Evolutionary conservation across 1,140 invertebrate species (phyloP), one percentile per base, ranked within the genome.

Genomic region (Papilio glaucus): DNA sequence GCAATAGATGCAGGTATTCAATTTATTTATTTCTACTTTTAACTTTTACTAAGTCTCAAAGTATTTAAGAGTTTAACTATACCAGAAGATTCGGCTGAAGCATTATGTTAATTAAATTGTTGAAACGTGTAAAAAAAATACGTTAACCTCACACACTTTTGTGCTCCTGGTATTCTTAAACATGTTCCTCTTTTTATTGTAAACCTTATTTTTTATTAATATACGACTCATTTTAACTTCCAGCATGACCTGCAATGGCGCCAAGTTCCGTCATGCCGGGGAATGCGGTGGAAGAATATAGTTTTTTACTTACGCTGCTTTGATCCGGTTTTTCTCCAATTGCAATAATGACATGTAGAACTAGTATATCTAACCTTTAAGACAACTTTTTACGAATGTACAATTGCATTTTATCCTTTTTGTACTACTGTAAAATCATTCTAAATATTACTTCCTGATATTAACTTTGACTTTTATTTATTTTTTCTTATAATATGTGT

Each of bases 21-120:
- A 15, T 4, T 15, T 0, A 21, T 15, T 37, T 49, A 8, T 10
- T 13, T 33, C 6, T 33, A 33, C 6, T 26, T 41, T 10, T 74
- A 33, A 8, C 1, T 79, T 85, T 86, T 75, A 91, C 88, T 41
- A 13, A 13, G 10, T 4, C 39, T 13, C 0, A 41, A 12, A 41
- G 9, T 13, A 13, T 41, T 41, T 1, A 13, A n/a, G n/a, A n/a
- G n/a, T 41, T 13, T 41, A n/a, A n/a, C 39, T 13, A 45, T 1
- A 18, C 5, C n/a, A n/a, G 18, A 18, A n/a, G 7, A 18, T 15
- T 15, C 5, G 4, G n/a, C 41, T 42, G 13, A 0, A n/a, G 29
- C 29, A 33, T n/a, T n/a, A n/a, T n/a, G n/a, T n/a, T n/a, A n/a
- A n/a, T n/a, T n/a, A n/a, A n/a, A n/a, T n/a, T n/a, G n/a, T n/a